A percentile compares a stretch with the other conserved stretches of the same genome.
phyloP scores from a whole-genome alignment of 2,113 vertebrate species.

The Litocranius walleri region DNA sequence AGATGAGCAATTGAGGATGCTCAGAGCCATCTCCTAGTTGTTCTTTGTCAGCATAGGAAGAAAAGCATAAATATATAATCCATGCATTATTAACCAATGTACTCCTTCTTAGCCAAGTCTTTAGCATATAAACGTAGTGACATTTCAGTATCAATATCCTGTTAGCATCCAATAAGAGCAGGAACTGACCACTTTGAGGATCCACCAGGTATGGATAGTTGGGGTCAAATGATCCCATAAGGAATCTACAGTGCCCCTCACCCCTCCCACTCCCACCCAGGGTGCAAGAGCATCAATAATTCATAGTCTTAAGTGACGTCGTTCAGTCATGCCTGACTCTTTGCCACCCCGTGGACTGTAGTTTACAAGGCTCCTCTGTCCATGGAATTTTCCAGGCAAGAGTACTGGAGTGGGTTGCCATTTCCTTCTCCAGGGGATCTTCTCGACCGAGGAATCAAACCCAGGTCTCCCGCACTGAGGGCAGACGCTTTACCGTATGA shows the following conservation, averaged over 20 bases:
- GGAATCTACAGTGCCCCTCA: not conserved
- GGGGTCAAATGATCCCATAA: not conserved
- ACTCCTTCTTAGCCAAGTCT: not conserved
- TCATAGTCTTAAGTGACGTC: not conserved
- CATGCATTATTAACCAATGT: not conserved
- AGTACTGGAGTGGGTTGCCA: too few species aligned
- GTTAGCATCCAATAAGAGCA: not conserved
- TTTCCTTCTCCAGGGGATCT: too few species aligned
- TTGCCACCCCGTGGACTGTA: too few species aligned
- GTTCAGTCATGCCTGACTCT: too few species aligned
- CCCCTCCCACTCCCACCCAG: accelerated
- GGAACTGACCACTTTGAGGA: not conserved
- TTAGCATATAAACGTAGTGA: not conserved
- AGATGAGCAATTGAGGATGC: not conserved
- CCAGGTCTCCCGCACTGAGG: too few species aligned
- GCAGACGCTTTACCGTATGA: too few species aligned
- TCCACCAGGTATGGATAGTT: too few species aligned
- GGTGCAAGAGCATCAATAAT: not conserved
- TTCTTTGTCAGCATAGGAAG: not conserved
- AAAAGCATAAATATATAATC: not conserved
- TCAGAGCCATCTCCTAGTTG: not conserved
- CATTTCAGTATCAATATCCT: not conserved
- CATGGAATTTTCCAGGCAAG: too few species aligned
- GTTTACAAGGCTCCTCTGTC: too few species aligned
- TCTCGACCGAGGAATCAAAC: too few species aligned